Evolutionary conservation across 2,113 vertebrate genomes (phyloP).

Genomic region (Psittacula cyanocephala): DNA sequence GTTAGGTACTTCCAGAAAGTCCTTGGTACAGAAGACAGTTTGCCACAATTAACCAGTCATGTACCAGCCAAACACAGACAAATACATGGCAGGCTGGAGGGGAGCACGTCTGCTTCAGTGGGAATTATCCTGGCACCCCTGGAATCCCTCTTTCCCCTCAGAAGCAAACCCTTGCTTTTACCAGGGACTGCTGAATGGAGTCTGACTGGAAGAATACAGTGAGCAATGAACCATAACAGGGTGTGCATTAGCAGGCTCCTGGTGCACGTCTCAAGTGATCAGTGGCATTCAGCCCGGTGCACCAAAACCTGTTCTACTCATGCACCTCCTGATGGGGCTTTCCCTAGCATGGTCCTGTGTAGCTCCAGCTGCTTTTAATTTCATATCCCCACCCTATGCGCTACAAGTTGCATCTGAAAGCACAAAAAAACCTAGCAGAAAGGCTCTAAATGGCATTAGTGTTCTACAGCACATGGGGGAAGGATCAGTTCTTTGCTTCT

Average conservation of each 20-base stretch:
- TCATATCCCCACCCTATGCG: neutral
- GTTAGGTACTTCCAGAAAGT: neutral
- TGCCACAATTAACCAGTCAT: neutral
- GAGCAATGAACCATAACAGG: neutral
- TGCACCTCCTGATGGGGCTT: neutral
- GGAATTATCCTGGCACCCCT: neutral
- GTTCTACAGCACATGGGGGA: fast-evolving
- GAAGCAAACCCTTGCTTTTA: conserved; percentile 6
- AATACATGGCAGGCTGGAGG: neutral
- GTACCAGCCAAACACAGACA: neutral
- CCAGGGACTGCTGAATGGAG: neutral
- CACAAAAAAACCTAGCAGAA: neutral
- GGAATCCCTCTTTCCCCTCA: neutral
- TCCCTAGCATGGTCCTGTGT: fast-evolving
- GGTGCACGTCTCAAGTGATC: neutral
- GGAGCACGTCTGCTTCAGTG: neutral
- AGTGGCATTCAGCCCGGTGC: neutral
- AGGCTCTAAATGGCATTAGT: neutral
- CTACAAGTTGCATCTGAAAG: neutral
- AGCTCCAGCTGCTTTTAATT: neutral
- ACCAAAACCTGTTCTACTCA: conserved; percentile 4
- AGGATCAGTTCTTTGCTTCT: neutral
- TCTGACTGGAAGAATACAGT: neutral
- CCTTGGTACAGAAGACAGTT: neutral
- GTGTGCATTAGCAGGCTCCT: neutral